These are phyloP conservation scores for Ichneumoninae sp. DNA, from an alignment of 2,888 invertebrate genomes.

Conservation along the genomic window DNA sequence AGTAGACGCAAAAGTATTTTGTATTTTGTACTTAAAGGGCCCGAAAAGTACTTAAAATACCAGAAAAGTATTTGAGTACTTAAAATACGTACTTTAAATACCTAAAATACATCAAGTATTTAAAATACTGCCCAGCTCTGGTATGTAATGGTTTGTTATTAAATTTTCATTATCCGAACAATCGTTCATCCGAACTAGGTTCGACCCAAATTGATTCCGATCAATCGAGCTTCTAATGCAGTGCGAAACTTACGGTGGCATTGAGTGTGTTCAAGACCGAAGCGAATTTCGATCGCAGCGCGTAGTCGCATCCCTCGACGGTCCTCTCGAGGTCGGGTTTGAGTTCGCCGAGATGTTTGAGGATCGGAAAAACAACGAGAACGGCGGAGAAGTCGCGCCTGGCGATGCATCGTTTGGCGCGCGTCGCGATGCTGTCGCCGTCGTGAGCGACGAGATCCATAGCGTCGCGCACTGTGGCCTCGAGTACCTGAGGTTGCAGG, in stretches of 20 bases:
- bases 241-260: conserved; percentile 87
- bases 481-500: conserved; percentile 93
- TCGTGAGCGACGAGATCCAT: conserved; percentile 94
- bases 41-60: too few species aligned
- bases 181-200: too few species aligned
- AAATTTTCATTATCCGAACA: too few species aligned
- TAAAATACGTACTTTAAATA: too few species aligned
- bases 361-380: conserved; percentile 92
- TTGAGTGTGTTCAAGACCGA: conserved; percentile 91
- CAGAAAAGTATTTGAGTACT: too few species aligned
- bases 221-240: not conserved
- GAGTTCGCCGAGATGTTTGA: conserved; percentile 90
- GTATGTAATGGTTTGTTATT: too few species aligned
- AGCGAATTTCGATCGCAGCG: conserved; percentile 89
- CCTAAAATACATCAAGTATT: too few species aligned
- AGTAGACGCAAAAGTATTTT: too few species aligned
- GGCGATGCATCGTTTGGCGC: conserved; percentile 91
- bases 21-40: too few species aligned
- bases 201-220: too few species aligned
- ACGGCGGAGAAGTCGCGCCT: conserved; percentile 93
- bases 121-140: too few species aligned
- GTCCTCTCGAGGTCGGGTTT: conserved; percentile 93
- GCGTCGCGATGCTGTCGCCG: conserved; percentile 92
- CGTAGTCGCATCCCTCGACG: conserved; percentile 89
- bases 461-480: conserved; percentile 92